phyloP scores from a whole-genome alignment of 2,797 vertebrate species.

The Poeciliopsis paucimaculata region DNA sequence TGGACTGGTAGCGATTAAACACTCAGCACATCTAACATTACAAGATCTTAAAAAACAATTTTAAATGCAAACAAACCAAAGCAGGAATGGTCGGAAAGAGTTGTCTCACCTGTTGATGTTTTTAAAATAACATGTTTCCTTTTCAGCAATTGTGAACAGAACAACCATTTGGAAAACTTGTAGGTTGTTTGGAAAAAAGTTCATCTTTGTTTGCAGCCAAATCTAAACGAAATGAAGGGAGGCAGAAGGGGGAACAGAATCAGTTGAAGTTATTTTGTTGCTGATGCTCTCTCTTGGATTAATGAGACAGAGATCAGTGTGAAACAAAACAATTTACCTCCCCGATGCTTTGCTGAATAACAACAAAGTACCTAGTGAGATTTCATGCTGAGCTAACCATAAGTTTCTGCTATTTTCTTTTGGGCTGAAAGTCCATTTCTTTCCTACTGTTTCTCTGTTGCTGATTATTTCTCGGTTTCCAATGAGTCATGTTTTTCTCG shows the following conservation, averaged over 20 bases:
- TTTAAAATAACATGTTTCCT: background rate
- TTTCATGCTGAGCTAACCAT: slow-evolving; percentile 39
- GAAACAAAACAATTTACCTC: slow-evolving; percentile 50
- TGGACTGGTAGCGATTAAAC: background rate
- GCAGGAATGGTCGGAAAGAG: background rate
- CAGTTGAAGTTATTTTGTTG: slow-evolving; percentile 2
- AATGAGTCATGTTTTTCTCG: slow-evolving; percentile 44
- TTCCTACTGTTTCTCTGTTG: slow-evolving; percentile 35
- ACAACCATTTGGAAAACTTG: background rate
- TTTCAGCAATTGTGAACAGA: background rate
- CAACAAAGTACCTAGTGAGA: slow-evolving; percentile 33
- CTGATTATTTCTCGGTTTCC: slow-evolving; percentile 48
- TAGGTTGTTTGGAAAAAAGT: background rate
- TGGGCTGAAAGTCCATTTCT: slow-evolving; percentile 25
- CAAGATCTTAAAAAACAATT: background rate
- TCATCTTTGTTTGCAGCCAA: background rate
- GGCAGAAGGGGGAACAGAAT: background rate
- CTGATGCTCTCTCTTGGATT: slow-evolving; percentile 27
- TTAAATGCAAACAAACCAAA: background rate
- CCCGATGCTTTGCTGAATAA: slow-evolving; percentile 36
- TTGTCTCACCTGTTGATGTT: too few species aligned
- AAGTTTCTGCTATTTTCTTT: slow-evolving; percentile 33
- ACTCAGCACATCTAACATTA: background rate
- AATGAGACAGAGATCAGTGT: slow-evolving; percentile 38
- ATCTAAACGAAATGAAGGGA: slow-evolving; percentile 16